Base-by-base conservation (phyloP, 2,888 invertebrate species). In the Sinohyriopsis cumingii region DNA sequence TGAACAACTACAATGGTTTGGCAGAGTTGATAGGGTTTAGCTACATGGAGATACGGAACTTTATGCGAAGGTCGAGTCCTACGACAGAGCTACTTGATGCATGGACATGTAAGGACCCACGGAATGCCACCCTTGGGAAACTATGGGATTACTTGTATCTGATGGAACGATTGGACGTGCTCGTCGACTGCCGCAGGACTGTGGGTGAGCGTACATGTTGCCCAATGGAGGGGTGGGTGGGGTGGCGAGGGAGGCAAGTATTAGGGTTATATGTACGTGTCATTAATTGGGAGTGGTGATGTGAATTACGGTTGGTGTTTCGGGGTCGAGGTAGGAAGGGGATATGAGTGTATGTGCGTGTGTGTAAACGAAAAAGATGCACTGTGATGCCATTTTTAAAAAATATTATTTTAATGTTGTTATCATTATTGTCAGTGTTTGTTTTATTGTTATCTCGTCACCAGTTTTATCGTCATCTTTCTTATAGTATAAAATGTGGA, bases 11-110 rank as follows among this genome's bases (percentile, higher is more conserved):
- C 55, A 75, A 68, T 55, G 79, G 79, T n/a, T 59, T 79, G 56
- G 75, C 79, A 0, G 79, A 79, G 63, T 65, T 79, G 55, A 73
- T 73, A 6, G 76, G 77, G 0, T 77, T 79, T 60, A n/a, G 57
- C 15, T 73, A 74, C 62, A 65, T 74, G 6, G 73, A 71, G 19
- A 77, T 79, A 25, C 69, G 69, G 54, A 75, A 76, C 57, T 71
- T 79, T 63, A 67, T 63, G 22, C 22, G 69, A 22, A 45, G 63
- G n/a, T 59, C 45, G 9, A 71, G 71, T 20, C 77, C 79, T 6
- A 79, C 74, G 0, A 45, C 24, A 12, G 72, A 71, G 18, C 65
- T 79, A 15, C 55, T 79, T 3, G 72, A 77, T n/a, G 12, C 55
- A 19, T 79, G 79, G 79, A 76, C 69, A 18, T 56, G 28, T 15